These are phyloP conservation scores for Ptychochromis oligacanthus DNA, from an alignment of 2,113 vertebrate species.

Conservation along the genomic window DNA sequence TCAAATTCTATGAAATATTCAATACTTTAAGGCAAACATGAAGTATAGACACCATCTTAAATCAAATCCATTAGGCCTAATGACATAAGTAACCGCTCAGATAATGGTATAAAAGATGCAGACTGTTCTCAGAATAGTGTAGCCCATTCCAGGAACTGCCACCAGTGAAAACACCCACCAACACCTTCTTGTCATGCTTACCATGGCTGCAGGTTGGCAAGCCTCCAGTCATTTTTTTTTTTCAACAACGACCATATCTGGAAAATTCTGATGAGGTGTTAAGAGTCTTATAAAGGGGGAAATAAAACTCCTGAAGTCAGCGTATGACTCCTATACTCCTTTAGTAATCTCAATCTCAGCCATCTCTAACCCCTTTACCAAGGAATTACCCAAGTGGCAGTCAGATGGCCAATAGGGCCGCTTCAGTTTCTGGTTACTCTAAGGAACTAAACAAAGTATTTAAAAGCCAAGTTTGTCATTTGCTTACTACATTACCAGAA, in stretches of 20 bases:
- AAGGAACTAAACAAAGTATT: not conserved
- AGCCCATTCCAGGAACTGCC: slow-evolving; percentile 19
- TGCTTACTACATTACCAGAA: not conserved
- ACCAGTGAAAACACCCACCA: slow-evolving; percentile 53
- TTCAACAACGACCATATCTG: slow-evolving; percentile 70
- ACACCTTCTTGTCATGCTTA: slow-evolving; percentile 57
- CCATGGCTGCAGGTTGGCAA: slow-evolving; percentile 62
- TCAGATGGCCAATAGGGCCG: slow-evolving; percentile 10
- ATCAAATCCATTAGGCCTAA: not conserved
- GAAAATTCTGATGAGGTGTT: slow-evolving; percentile 80
- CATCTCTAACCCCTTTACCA: slow-evolving; percentile 58
- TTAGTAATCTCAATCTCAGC: slow-evolving; percentile 33
- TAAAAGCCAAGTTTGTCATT: slow-evolving; percentile 15
- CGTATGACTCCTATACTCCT: slow-evolving; percentile 53
- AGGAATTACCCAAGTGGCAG: slow-evolving; percentile 28
- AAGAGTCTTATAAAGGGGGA: slow-evolving; percentile 78
- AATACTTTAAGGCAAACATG: slow-evolving; percentile 20
- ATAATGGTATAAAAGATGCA: slow-evolving; percentile 26
- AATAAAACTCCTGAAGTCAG: slow-evolving; percentile 71
- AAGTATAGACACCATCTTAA: slow-evolving; percentile 19
- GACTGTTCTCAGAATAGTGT: slow-evolving; percentile 19
- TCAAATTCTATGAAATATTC: not conserved
- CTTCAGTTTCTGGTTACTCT: not conserved
- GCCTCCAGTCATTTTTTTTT: slow-evolving; percentile 53
- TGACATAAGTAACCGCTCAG: slow-evolving; percentile 13